Conservation (phyloP, 2,113 vertebrate species). For the Phyllopteryx taeniolatus region DNA sequence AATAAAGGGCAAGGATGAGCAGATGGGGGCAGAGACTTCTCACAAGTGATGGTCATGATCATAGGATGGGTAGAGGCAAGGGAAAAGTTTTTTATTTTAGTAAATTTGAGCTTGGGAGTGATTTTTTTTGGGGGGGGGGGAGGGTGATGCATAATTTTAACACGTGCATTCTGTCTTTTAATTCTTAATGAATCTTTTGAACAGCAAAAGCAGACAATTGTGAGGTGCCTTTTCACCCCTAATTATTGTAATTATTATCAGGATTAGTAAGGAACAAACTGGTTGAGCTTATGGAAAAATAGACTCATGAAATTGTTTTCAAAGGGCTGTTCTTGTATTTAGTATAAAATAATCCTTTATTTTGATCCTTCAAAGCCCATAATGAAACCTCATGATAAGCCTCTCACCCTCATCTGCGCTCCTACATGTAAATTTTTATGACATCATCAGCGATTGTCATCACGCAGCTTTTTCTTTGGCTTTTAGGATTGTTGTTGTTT, state of each 20-base stretch:
- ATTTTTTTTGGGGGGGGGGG: background rate
- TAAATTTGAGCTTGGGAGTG: background rate
- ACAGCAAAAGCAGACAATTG: background rate
- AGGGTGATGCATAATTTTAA: background rate
- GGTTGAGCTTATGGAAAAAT: background rate
- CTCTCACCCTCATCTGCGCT: background rate
- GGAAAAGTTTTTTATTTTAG: background rate
- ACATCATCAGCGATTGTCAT: background rate
- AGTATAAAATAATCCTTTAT: background rate
- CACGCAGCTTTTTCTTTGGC: background rate
- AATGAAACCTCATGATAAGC: background rate
- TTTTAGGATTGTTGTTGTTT: background rate
- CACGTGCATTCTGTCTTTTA: background rate
- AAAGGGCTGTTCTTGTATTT: background rate
- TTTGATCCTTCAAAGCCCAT: background rate
- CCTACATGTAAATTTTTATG: background rate
- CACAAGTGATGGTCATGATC: background rate
- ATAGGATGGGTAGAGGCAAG: background rate
- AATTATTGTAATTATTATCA: background rate
- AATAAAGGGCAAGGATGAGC: slow-evolving; percentile 14
- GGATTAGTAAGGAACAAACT: background rate
- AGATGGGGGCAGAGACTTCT: slow-evolving; percentile 1
- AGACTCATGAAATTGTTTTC: background rate
- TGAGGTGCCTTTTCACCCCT: background rate
- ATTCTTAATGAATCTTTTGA: background rate